phyloP scores from a whole-genome alignment of 2,797 vertebrate genomes.

The Pangasius macronema region DNA sequence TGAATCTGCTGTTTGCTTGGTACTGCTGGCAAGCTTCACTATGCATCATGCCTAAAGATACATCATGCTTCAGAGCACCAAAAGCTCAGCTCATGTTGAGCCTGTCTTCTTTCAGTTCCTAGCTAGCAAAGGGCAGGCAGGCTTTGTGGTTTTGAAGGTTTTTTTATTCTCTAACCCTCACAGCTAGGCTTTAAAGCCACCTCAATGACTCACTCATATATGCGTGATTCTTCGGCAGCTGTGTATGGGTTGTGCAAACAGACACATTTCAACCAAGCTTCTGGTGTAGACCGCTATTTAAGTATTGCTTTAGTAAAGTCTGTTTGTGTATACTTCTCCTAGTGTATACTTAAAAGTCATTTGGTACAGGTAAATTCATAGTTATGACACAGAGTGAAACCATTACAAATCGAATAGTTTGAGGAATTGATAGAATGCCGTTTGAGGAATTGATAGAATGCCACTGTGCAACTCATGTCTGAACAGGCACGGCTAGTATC shows the following conservation, averaged over 20 bases:
- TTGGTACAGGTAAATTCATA: not conserved
- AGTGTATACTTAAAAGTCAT: not conserved
- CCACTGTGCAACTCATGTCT: constrained; percentile 39
- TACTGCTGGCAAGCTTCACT: not conserved
- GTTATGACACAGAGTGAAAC: not conserved
- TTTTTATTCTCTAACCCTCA: constrained; percentile 19
- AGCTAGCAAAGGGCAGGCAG: constrained; percentile 19
- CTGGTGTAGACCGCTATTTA: not conserved
- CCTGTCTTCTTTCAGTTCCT: not conserved
- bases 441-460: not conserved
- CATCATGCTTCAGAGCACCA: constrained; percentile 37
- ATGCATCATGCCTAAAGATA: not conserved
- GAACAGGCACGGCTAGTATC: constrained; percentile 38
- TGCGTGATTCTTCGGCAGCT: not conserved
- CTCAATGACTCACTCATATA: not conserved
- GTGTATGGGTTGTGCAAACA: not conserved
- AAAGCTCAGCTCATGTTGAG: constrained; percentile 33
- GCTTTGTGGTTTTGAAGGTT: constrained; percentile 27
- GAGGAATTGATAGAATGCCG: not conserved
- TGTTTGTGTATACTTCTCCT: not conserved
- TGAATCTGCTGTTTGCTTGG: not conserved
- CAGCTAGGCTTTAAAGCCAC: not conserved
- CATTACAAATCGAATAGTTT: not conserved
- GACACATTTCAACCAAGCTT: not conserved
- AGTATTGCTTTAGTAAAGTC: not conserved